Evolutionary conservation across 2,888 invertebrate genomes (phyloP).

Genomic region (Agriopis aurantiaria): DNA sequence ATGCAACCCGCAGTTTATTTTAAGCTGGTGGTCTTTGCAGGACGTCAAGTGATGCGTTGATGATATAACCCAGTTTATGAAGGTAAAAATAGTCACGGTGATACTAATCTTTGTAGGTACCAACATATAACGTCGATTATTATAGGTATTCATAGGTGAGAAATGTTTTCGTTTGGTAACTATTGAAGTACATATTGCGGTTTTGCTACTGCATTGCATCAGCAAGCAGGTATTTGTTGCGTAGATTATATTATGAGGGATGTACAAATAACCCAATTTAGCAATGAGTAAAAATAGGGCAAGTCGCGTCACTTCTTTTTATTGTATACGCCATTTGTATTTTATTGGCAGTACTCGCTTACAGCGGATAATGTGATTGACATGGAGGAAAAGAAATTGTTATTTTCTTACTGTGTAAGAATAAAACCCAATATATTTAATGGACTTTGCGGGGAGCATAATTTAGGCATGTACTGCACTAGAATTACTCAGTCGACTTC

Average conservation of each 20-base stretch:
- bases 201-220: background rate
- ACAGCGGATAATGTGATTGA: slow-evolving; percentile 35
- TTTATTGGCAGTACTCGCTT: slow-evolving; percentile 31
- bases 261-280: slow-evolving; percentile 50
- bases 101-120: slow-evolving; percentile 1
- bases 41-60: slow-evolving; percentile 48
- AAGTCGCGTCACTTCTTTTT: slow-evolving; percentile 41
- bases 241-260: background rate
- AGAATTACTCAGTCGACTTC: slow-evolving; percentile 5
- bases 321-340: slow-evolving; percentile 39
- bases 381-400: slow-evolving; percentile 32
- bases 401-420: slow-evolving; percentile 28
- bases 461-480: slow-evolving; percentile 14
- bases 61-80: slow-evolving; percentile 56
- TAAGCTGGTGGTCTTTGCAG: slow-evolving; percentile 49
- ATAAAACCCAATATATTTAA: slow-evolving; percentile 28
- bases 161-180: background rate
- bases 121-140: background rate
- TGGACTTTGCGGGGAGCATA: slow-evolving; percentile 21
- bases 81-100: slow-evolving; percentile 35
- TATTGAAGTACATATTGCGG: background rate
- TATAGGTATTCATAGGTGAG: background rate
- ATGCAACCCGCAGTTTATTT: slow-evolving; percentile 54
- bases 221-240: background rate
- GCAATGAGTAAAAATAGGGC: slow-evolving; percentile 47